Evolutionary conservation across 2,888 invertebrate species (phyloP), one percentile per base, ranked within the genome.

Genomic region (Buathra laborator): DNA sequence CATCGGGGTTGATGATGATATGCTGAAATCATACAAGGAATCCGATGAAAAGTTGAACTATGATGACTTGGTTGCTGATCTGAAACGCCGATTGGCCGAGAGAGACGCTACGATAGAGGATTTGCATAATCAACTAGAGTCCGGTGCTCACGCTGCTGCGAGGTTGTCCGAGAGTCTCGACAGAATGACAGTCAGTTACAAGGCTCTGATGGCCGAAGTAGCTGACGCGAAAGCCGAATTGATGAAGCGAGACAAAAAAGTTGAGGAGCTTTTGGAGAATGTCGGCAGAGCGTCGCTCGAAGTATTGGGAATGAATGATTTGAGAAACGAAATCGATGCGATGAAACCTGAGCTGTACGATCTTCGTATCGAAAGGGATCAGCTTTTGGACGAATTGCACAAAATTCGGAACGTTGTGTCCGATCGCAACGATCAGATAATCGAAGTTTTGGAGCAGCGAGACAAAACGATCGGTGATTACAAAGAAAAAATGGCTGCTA

Each of bases 361-460:
- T 29, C 79, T 90, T 29, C 75, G 89, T 72, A 43, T 37, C 2
- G 89, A 90, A 68, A 88, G 82, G 29, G 80, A 85, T 6, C 62
- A 89, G n/a, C 78, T 92, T 43, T 44, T 89, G 43, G 88, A 88
- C 1, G 90, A 91, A 10, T 32, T 92, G 9, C 74, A 46, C 4
- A 85, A 83, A 59, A 37, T 89, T 16, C 87, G 87, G 9, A 9
- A 80, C 12, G 56, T 89, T 6, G 71, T 90, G 24, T 87, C 88
- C 0, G 89, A 90, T 32, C 87, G 89, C 10, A 88, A 90, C 70
- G 88, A 89, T 62, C 88, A 90, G 56, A 90, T 92, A 67, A 87
- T 86, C 2, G 46, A 87, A 64, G 66, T 91, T 43, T 74, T 90
- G 37, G 89, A 90, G 72, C 79, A 88, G 66, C 88, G 86, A 43